Base-by-base conservation (phyloP, 2,113 vertebrate species). In the Sinocyclocheilus maitianheensis region DNA sequence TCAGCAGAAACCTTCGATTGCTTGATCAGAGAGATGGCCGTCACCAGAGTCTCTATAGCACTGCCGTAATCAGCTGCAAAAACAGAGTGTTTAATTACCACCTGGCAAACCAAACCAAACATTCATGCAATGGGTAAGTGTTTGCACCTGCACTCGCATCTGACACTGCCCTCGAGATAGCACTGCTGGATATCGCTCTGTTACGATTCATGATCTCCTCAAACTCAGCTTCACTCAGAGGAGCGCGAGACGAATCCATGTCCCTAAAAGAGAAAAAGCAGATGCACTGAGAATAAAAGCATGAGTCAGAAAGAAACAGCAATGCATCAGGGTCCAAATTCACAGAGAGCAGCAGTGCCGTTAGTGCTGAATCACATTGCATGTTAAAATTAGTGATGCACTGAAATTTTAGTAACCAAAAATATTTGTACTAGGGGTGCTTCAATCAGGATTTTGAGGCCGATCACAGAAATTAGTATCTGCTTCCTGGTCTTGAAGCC, bases 161-260 rank as follows among this genome's bases (percentile, higher is more conserved):
- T 60, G 98, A 99, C 85, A 99, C 98, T 34, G 98, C 98, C 94
- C 98, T 96, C 0, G 98, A 99, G 93, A 99, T 99, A 88, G 98
- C 98, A 91, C 98, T 99, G 93, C 97, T 99, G 91, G 98, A 99
- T 90, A 99, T 99, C 2, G 98, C 98, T 88, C 98, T 93, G 93
- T 99, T 99, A 87, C 98, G 95, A 93, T 99, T 99, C 98, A 99
- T 99, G 87, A 99, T 99, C 96, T 99, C 98, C 94, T 99, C 98
- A 95, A 99, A 99, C 92, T 99, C 98, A 46, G 98, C 97, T 95
- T 99, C 98, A 85, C 97, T 99, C 90, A 99, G 90, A 87, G 98
- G 97, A 5, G 97, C 96, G 89, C 98, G 96, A 40, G 97, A 96
- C 72, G 97, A 94, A 91, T 99, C 98, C 96, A 99, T 98, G 87